Evolutionary conservation across 2,797 vertebrate genomes (phyloP).

Genomic region (Cichlasoma orientale): DNA sequence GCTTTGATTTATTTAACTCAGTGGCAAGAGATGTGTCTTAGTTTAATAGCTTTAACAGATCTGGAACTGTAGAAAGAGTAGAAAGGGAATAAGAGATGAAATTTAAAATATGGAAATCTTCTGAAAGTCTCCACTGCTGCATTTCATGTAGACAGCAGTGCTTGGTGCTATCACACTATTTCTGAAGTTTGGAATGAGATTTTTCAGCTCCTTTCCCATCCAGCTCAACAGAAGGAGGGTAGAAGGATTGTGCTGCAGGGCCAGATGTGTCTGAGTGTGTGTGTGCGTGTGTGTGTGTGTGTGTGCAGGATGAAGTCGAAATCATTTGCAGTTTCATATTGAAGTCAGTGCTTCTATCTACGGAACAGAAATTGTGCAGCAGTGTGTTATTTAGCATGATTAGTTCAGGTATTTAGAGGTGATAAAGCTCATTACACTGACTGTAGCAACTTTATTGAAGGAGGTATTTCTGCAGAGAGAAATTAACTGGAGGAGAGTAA

Average conservation of each 20-base stretch:
- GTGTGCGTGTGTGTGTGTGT: neutral
- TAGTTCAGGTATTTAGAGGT: neutral
- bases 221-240: neutral
- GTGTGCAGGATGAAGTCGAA: neutral
- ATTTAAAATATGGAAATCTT: constrained; percentile 57
- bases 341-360: neutral
- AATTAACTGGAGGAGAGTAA: constrained; percentile 18
- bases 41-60: constrained; percentile 35
- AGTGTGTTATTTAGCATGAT: neutral
- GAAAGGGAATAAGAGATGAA: constrained; percentile 44
- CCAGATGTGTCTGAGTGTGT: constrained; percentile 8
- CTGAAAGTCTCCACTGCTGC: constrained; percentile 4
- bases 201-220: constrained; percentile 23
- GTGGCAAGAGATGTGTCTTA: constrained; percentile 35
- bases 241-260: constrained; percentile 8
- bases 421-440: constrained; percentile 6
- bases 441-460: neutral
- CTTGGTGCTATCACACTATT: constrained; percentile 9
- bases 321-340: constrained; percentile 2
- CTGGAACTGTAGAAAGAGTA: constrained; percentile 7
- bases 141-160: constrained; percentile 15
- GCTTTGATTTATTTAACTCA: constrained; percentile 37
- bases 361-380: constrained; percentile 1
- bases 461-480: constrained; percentile 9
- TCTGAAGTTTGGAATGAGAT: constrained; percentile 33